A percentile compares a stretch with the other conserved stretches of the same genome.
Evolutionary conservation across 2,797 vertebrate genomes (phyloP).

Genomic region (Sciurus vulgaris): DNA sequence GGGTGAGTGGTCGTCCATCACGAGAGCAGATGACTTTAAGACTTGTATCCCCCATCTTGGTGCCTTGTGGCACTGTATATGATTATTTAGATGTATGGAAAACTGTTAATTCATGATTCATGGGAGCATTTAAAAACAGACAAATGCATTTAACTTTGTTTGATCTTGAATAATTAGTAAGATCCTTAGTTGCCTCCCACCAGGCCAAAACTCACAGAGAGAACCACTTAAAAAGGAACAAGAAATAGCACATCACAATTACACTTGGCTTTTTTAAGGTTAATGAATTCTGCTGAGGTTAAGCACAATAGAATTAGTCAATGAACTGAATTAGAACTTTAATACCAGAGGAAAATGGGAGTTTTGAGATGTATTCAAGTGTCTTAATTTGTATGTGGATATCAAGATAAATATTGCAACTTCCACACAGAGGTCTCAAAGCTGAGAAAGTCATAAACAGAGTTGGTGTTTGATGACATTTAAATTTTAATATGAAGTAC

Average conservation of each 20-base stretch:
- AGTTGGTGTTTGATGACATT: not conserved
- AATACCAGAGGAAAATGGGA: constrained; percentile 62
- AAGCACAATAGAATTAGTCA: constrained; percentile 56
- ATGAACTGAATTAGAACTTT: not conserved
- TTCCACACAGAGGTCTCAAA: not conserved
- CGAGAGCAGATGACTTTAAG: not conserved
- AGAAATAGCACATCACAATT: constrained; percentile 73
- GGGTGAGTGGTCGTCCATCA: not conserved
- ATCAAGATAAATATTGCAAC: constrained; percentile 1
- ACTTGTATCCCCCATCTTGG: not conserved
- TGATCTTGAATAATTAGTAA: not conserved
- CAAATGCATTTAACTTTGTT: not conserved
- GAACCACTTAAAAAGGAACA: constrained; percentile 53
- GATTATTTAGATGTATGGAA: not conserved
- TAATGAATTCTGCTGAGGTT: constrained; percentile 70
- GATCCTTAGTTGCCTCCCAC: not conserved
- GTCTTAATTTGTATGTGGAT: not conserved
- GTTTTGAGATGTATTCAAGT: constrained; percentile 2
- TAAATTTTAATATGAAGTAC: constrained; percentile 29
- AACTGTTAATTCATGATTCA: not conserved
- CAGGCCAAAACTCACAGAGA: constrained; percentile 44
- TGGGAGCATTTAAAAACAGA: not conserved
- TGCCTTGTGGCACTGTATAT: not conserved
- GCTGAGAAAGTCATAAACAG: not conserved
- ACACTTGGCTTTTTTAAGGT: constrained; percentile 56